Percentiles rank a stretch among this genome's conserved stretches.
These are phyloP conservation scores for Oophaga pumilio DNA, from an alignment of 2,113 vertebrate species.

Conservation along the genomic window DNA sequence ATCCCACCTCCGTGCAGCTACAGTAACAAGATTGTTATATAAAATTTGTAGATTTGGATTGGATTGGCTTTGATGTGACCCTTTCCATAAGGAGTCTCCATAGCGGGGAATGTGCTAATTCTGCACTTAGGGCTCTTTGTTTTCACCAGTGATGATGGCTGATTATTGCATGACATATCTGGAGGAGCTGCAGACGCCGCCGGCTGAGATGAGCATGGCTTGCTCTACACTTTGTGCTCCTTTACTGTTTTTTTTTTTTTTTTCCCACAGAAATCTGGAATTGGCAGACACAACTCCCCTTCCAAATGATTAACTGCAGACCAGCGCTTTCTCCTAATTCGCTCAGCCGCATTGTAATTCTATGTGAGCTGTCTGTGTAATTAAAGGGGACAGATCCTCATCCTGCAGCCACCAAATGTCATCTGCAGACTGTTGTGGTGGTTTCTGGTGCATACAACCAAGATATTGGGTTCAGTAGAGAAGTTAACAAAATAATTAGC, in stretches of 20 bases:
- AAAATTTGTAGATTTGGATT: too few relatives aligned
- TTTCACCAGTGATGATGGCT: too few relatives aligned
- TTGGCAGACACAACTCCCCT: constrained; percentile 36
- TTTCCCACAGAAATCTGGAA: constrained; percentile 26
- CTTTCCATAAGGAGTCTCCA: too few relatives aligned
- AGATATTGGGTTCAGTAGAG: not conserved
- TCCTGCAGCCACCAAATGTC: not conserved
- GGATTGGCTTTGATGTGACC: too few relatives aligned
- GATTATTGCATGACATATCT: not conserved
- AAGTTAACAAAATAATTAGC: not conserved
- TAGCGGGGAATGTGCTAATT: too few relatives aligned
- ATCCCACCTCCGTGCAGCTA: too few relatives aligned
- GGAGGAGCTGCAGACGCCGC: not conserved
- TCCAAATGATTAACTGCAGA: constrained; percentile 44
- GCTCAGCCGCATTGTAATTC: constrained; percentile 59
- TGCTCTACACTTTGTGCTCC: not conserved
- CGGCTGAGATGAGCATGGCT: not conserved
- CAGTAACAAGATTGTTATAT: too few relatives aligned
- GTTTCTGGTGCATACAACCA: not conserved
- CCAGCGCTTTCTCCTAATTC: constrained; percentile 53
- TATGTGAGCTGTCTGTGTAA: constrained; percentile 25
- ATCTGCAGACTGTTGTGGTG: not conserved
- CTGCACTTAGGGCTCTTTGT: too few relatives aligned
- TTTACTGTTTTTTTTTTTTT: not conserved
- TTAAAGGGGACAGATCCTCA: constrained; percentile 46